Percentiles rank a stretch among this genome's conserved stretches.
phyloP scores from a whole-genome alignment of 2,888 invertebrate genomes.

The Lasiommata megera region DNA sequence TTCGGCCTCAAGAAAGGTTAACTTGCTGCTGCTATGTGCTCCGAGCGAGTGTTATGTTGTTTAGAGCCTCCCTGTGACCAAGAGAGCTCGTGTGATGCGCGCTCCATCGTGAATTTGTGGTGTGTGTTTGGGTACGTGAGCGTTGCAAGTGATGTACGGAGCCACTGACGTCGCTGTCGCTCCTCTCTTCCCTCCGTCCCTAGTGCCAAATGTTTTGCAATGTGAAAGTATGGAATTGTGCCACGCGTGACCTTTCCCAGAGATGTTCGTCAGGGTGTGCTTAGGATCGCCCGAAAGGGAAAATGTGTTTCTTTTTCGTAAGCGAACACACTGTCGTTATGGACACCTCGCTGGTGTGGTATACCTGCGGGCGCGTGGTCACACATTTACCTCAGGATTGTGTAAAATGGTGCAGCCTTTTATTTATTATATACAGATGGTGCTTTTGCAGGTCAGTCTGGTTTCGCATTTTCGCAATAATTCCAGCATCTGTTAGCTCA shows the following conservation, averaged over 20 bases:
- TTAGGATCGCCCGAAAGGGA: conserved; percentile 44
- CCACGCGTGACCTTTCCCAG: conserved; percentile 76
- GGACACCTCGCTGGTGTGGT: conserved; percentile 45
- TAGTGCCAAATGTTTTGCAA: conserved; percentile 80
- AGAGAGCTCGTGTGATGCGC: conserved; percentile 48
- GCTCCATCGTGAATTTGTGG: conserved; percentile 54
- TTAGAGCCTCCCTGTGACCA: conserved; percentile 43
- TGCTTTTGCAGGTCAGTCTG: conserved; percentile 45
- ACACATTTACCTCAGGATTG: conserved; percentile 34
- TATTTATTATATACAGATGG: conserved; percentile 41
- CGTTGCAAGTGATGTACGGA: conserved; percentile 65
- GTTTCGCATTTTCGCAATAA: conserved; percentile 39
- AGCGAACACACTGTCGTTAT: conserved; percentile 55
- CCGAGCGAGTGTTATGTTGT: conserved; percentile 45
- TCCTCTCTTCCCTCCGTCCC: conserved; percentile 70
- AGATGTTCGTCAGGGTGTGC: conserved; percentile 49
- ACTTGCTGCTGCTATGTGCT: conserved; percentile 48
- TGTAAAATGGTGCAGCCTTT: conserved; percentile 37
- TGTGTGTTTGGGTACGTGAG: conserved; percentile 64
- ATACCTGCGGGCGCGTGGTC: conserved; percentile 50
- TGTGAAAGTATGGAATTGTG: conserved; percentile 79
- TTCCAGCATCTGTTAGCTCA: conserved; percentile 31
- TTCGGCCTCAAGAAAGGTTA: conserved; percentile 67
- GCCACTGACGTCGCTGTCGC: conserved; percentile 76
- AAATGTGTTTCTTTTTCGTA: conserved; percentile 52